These are phyloP conservation scores for Chelon labrosus DNA, from an alignment of 2,797 vertebrate species.

Conservation along the genomic window DNA sequence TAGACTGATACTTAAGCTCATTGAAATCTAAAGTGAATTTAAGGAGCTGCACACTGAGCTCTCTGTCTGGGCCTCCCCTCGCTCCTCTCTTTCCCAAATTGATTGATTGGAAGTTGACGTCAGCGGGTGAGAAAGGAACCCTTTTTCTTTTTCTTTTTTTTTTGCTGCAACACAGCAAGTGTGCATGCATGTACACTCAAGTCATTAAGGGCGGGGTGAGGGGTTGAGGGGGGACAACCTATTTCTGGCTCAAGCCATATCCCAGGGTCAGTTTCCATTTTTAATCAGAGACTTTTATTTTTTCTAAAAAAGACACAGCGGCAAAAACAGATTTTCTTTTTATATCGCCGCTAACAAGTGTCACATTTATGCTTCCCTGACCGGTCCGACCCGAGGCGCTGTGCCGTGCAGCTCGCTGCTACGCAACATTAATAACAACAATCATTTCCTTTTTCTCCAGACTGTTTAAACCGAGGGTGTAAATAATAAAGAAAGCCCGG, in stretches of 20 bases:
- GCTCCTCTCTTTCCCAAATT: conserved; percentile 63
- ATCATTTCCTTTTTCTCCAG: conserved; percentile 58
- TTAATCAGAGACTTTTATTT: conserved; percentile 49
- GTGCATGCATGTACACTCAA: conserved; percentile 27
- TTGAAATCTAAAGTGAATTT: conserved; percentile 68
- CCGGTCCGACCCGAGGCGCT: conserved; percentile 54
- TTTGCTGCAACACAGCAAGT: conserved; percentile 50
- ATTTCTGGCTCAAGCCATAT: conserved; percentile 54
- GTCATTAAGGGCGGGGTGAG: conserved; percentile 2
- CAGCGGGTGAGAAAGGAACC: conserved; percentile 67
- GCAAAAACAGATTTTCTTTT: conserved; percentile 58
- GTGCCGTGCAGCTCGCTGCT: conserved; percentile 62
- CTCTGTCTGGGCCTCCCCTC: conserved; percentile 55
- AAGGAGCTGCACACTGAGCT: conserved; percentile 71
- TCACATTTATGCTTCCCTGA: conserved; percentile 46
- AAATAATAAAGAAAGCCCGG: conserved; percentile 63
- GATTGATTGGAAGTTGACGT: conserved; percentile 76
- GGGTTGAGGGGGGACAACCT: conserved; percentile 32
- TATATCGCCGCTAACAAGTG: conserved; percentile 60
- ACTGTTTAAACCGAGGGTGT: conserved; percentile 59
- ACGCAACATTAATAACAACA: conserved; percentile 71
- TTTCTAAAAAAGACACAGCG: conserved; percentile 43
- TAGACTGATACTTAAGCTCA: conserved; percentile 30
- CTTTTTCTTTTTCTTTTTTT: conserved; percentile 37
- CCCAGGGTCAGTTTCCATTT: conserved; percentile 69